Conservation (phyloP, 2,888 invertebrate genomes). For the Macrophya annulata region DNA sequence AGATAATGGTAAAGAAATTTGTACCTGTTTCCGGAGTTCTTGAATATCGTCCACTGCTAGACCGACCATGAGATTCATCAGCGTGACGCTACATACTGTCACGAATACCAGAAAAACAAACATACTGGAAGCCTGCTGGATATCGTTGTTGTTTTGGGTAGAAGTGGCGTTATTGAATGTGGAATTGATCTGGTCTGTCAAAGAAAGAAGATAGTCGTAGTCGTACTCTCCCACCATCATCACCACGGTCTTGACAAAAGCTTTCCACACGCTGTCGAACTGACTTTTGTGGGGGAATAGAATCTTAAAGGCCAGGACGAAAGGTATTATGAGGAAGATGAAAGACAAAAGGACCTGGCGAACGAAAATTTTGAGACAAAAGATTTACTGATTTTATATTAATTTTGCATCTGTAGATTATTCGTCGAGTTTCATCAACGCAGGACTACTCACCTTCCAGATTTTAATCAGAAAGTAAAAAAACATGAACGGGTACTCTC, state of each 20-base stretch:
- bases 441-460: constrained; percentile 76
- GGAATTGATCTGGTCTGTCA: constrained; percentile 35
- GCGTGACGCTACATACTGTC: constrained; percentile 81
- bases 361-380: constrained; percentile 14
- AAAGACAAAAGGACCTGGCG: constrained; percentile 81
- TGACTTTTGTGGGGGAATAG: constrained; percentile 79
- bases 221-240: constrained; percentile 84
- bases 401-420: background rate
- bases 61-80: constrained; percentile 83
- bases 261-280: constrained; percentile 77
- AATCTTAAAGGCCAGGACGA: constrained; percentile 81
- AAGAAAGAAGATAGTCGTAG: constrained; percentile 78
- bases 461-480: constrained; percentile 81
- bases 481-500: constrained; percentile 83
- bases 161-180: constrained; percentile 11
- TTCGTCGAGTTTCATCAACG: background rate
- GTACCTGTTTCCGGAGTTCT: constrained; percentile 71
- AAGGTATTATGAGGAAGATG: constrained; percentile 81
- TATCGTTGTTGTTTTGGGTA: constrained; percentile 13
- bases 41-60: constrained; percentile 82
- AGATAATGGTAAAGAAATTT: background rate
- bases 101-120: constrained; percentile 81
- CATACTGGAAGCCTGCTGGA: constrained; percentile 71
- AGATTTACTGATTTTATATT: background rate
- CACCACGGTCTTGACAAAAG: constrained; percentile 81